Evolutionary conservation across 2,888 invertebrate genomes (phyloP).

Genomic region (Drosophila fungiperda): DNA sequence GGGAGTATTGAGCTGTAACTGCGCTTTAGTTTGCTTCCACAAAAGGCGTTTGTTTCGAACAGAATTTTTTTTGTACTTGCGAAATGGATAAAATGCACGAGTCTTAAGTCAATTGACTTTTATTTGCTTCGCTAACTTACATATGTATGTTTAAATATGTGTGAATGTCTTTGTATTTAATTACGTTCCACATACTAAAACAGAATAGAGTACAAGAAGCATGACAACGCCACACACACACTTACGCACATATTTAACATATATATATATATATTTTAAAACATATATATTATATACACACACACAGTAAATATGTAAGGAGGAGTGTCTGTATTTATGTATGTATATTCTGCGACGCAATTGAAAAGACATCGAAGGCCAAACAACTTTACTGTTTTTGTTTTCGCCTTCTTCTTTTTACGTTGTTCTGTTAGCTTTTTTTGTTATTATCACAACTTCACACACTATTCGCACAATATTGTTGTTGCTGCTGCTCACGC

Average conservation of each 20-base stretch:
- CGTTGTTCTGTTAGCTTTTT: conserved; percentile 55
- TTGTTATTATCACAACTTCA: conserved; percentile 75
- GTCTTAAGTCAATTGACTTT: conserved; percentile 30
- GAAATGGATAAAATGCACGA: conserved; percentile 1
- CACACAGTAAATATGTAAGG: conserved; percentile 12
- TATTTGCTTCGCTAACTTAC: conserved; percentile 26
- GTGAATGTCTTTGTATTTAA: conserved; percentile 29
- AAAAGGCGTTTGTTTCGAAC: conserved; percentile 5
- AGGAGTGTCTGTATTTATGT: conserved; percentile 19
- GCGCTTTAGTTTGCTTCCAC: conserved; percentile 50
- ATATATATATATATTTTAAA: background rate
- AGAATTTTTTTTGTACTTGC: conserved; percentile 9
- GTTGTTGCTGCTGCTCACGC: conserved; percentile 25
- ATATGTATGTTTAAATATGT: background rate
- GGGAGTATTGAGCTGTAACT: conserved; percentile 45
- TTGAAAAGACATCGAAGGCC: conserved; percentile 80
- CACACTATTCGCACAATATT: conserved; percentile 36
- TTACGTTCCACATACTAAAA: conserved; percentile 29
- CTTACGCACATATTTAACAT: conserved; percentile 22
- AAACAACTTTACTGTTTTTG: conserved; percentile 75
- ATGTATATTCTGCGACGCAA: conserved; percentile 76
- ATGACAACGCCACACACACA: conserved; percentile 19
- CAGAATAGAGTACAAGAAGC: conserved; percentile 41
- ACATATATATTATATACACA: background rate
- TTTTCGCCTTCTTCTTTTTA: conserved; percentile 49